A percentile compares a stretch with the other conserved stretches of the same genome.
Conservation (phyloP, 2,113 vertebrate genomes). For the Neodon shergylaensis region DNA sequence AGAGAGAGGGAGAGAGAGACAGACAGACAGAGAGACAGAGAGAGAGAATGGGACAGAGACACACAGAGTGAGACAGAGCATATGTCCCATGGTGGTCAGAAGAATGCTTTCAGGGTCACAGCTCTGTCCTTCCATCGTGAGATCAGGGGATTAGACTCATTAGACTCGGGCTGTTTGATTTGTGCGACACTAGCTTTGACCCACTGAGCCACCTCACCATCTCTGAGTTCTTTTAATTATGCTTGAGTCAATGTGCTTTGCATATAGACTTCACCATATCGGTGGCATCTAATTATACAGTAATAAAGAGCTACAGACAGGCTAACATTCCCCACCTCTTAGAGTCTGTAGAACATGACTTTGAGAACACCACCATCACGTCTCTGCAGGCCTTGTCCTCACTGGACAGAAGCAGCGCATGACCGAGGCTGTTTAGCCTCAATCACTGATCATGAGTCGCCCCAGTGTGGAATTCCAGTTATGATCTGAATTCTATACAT, state of each 20-base stretch:
- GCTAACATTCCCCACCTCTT: neutral
- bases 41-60: neutral
- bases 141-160: neutral
- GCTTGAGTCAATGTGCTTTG: neutral
- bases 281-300: slow-evolving; percentile 37
- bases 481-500: slow-evolving; percentile 83
- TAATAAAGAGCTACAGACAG: slow-evolving; percentile 57
- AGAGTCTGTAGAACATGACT: slow-evolving; percentile 30
- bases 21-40: neutral
- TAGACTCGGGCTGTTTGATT: neutral
- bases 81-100: neutral
- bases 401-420: neutral
- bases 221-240: neutral
- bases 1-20: no score
- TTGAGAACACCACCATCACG: neutral
- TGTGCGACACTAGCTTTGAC: neutral
- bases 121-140: neutral
- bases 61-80: neutral
- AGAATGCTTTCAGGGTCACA: neutral
- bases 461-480: slow-evolving; percentile 70
- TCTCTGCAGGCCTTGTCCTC: slow-evolving; percentile 41
- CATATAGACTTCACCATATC: slow-evolving; percentile 31
- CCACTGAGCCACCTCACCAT: neutral
- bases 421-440: neutral
- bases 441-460: neutral